phyloP scores from a whole-genome alignment of 37 sponge, comb jelly and placozoan genomes.

The Cliona cf. orientalis region DNA sequence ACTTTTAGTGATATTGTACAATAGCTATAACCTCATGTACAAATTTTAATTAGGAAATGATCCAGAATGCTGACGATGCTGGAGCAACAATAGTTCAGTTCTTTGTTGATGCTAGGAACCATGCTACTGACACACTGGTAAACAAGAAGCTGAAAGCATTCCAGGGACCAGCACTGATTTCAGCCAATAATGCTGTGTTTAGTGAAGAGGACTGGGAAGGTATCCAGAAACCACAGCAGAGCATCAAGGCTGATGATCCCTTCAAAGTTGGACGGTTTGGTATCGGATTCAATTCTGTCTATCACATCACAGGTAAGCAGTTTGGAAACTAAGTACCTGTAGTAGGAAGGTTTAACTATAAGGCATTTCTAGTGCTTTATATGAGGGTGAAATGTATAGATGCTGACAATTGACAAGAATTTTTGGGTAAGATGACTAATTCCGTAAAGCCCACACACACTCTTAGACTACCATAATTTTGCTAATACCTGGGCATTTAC shows the following conservation, averaged over 20 bases:
- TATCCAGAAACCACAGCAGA: constrained; percentile 64
- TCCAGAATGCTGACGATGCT: constrained; percentile 91
- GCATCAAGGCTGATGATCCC: constrained; percentile 66
- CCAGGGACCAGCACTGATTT: constrained; percentile 81
- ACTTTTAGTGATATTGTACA: too few species aligned
- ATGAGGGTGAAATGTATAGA: too few species aligned
- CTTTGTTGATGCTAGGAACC: constrained; percentile 64
- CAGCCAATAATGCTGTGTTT: constrained; percentile 79
- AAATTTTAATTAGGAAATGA: constrained; percentile 68
- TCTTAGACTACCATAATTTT: too few species aligned
- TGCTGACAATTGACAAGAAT: too few species aligned
- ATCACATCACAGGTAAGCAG: constrained; percentile 82
- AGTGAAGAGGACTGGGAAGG: constrained; percentile 76
- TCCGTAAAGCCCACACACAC: too few species aligned
- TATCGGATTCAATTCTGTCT: constrained; percentile 85
- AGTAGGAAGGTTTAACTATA: too few species aligned
- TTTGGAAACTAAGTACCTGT: too few species aligned
- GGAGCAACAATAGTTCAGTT: constrained; percentile 70
- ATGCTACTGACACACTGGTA: constrained; percentile 35
- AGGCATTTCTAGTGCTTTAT: too few species aligned
- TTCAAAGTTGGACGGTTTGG: constrained; percentile 87
- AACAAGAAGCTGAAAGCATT: constrained; percentile 44
- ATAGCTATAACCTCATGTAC: too few species aligned
- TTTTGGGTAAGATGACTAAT: too few species aligned
- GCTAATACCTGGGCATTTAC: too few species aligned